phyloP scores from a whole-genome alignment of 2,113 vertebrate species.

The Myrmecophaga tridactyla region DNA sequence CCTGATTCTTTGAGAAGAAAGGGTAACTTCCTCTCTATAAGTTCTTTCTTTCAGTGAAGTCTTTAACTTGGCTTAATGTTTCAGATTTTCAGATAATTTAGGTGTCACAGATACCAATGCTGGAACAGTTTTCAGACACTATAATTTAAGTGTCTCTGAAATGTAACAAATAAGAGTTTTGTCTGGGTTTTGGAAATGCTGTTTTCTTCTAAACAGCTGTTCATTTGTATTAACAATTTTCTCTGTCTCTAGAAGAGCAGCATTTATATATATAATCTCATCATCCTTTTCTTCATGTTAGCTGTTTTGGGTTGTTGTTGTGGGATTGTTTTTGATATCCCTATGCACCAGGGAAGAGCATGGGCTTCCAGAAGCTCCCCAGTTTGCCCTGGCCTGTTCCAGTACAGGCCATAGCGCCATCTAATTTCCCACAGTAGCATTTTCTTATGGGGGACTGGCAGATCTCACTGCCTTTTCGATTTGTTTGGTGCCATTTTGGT shows the following conservation, averaged over 20 bases:
- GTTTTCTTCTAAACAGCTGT: slow-evolving; percentile 73
- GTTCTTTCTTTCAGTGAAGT: not conserved
- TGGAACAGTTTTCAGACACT: slow-evolving; percentile 64
- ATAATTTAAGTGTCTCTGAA: slow-evolving; percentile 68
- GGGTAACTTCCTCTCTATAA: not conserved
- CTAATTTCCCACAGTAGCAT: not conserved
- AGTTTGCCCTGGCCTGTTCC: rapidly evolving
- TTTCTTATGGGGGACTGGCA: not conserved
- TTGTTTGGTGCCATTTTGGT: not conserved
- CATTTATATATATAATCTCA: not conserved
- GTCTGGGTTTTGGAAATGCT: slow-evolving; percentile 64
- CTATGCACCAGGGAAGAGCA: not conserved
- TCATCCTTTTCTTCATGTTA: not conserved
- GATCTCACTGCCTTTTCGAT: not conserved
- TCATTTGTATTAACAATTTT: slow-evolving; percentile 64
- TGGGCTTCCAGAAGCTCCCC: not conserved
- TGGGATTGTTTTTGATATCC: not conserved
- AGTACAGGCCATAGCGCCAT: rapidly evolving
- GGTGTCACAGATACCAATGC: slow-evolving; percentile 45
- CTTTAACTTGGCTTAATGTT: slow-evolving; percentile 39
- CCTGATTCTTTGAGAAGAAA: not conserved
- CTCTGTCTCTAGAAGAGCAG: slow-evolving; percentile 38
- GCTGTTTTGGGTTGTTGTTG: not conserved
- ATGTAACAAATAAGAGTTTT: slow-evolving; percentile 70
- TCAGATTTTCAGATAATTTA: slow-evolving; percentile 54